These are phyloP conservation scores for Leucoraja ocellata DNA, from an alignment of 2,797 vertebrate genomes.

Conservation along the genomic window DNA sequence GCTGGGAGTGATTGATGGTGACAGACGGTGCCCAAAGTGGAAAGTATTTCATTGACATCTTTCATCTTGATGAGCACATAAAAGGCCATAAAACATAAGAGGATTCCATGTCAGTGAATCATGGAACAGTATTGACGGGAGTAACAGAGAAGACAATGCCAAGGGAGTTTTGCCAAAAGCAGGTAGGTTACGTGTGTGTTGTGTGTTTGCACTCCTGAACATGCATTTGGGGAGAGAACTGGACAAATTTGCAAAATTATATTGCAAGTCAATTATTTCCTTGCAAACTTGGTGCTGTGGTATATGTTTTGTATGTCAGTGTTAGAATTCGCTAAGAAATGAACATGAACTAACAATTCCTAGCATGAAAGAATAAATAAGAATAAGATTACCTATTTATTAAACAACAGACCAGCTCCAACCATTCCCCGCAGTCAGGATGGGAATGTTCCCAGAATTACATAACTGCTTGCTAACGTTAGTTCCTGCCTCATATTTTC, in stretches of 20 bases:
- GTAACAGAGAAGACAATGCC: slow-evolving; percentile 6
- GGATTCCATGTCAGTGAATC: slow-evolving; percentile 32
- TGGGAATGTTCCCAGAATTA: slow-evolving; percentile 15
- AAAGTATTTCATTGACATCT: slow-evolving; percentile 28
- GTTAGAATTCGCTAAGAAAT: background rate
- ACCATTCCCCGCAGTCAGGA: background rate
- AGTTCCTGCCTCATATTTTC: background rate
- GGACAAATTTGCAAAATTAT: background rate
- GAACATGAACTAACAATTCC: background rate
- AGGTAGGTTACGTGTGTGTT: background rate
- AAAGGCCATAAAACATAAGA: slow-evolving; percentile 26
- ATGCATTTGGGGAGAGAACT: background rate
- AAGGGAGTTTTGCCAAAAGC: slow-evolving; percentile 21
- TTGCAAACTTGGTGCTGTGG: background rate
- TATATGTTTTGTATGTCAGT: slow-evolving; percentile 10
- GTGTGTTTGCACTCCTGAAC: background rate
- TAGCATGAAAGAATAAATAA: slow-evolving; percentile 25
- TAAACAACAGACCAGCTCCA: background rate
- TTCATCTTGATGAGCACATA: slow-evolving; percentile 29
- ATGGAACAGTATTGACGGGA: slow-evolving; percentile 33
- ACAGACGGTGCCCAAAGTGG: slow-evolving; percentile 27
- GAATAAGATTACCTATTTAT: background rate
- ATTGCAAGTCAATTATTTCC: background rate
- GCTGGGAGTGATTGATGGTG: slow-evolving; percentile 30
- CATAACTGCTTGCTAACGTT: background rate